These are phyloP conservation scores for Calcarius ornatus DNA, from an alignment of 2,113 vertebrate species.

Conservation along the genomic window DNA sequence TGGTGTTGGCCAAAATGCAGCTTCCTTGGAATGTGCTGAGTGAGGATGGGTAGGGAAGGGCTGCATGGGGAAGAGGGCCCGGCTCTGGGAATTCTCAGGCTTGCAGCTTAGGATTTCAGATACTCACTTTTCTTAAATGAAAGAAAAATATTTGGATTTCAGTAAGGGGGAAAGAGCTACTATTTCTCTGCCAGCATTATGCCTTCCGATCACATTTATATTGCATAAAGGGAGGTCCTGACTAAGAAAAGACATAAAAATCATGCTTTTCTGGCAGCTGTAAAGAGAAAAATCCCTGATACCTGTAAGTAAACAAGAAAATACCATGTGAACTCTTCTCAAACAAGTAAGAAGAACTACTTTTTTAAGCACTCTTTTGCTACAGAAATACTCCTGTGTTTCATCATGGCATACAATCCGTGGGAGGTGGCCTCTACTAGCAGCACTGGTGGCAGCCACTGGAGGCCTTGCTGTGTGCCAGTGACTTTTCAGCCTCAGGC, in stretches of 20 bases:
- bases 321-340: not conserved
- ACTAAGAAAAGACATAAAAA: not conserved
- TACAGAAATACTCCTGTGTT: not conserved
- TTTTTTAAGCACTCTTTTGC: not conserved
- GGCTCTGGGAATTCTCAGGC: not conserved
- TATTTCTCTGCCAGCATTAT: not conserved
- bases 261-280: not conserved
- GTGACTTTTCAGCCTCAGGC: accelerated
- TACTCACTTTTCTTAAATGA: not conserved
- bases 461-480: not conserved
- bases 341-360: not conserved
- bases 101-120: not conserved
- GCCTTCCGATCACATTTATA: not conserved
- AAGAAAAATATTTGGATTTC: not conserved
- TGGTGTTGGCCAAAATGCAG: not conserved
- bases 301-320: not conserved
- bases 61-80: not conserved
- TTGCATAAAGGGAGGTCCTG: not conserved
- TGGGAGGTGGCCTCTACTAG: accelerated
- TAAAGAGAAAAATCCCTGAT: not conserved
- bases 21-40: not conserved
- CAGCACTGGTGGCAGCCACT: not conserved
- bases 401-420: not conserved
- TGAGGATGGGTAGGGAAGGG: not conserved
- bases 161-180: not conserved